Conservation (phyloP, 92 coral and sea anemone species). For the Umimayanthus chanpuru region DNA sequence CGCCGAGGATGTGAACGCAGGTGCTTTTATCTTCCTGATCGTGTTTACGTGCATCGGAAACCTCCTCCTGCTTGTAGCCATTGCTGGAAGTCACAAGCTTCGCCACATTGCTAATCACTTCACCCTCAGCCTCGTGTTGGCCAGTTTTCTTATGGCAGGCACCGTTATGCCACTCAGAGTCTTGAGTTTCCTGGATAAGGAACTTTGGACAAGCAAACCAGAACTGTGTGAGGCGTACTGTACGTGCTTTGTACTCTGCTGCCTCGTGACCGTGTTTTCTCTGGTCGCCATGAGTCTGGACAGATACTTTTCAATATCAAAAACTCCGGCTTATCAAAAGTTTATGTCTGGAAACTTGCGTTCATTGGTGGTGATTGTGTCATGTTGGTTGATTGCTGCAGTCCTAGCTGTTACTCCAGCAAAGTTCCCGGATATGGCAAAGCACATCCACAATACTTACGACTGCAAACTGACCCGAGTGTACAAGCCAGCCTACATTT, state of each 20-base stretch:
- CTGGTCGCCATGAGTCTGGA: conserved; percentile 72
- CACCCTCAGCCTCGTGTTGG: conserved; percentile 65
- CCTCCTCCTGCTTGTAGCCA: conserved; percentile 60
- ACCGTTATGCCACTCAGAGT: conserved; percentile 86
- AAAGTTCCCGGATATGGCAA: conserved; percentile 39
- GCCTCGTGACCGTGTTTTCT: conserved; percentile 73
- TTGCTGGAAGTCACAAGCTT: conserved; percentile 64
- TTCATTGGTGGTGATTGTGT: conserved; percentile 47
- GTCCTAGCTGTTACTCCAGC: conserved; percentile 72
- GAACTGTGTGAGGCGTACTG: conserved; percentile 72
- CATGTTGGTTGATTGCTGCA: conserved; percentile 66
- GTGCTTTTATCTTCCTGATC: conserved; percentile 70
- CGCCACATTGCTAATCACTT: conserved; percentile 67
- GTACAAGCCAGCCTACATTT: conserved; percentile 69
- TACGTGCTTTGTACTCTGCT: conserved; percentile 73
- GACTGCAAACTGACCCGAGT: conserved; percentile 76
- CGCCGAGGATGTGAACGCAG: conserved; percentile 61
- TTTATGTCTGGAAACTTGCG: conserved; percentile 55
- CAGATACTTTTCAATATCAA: conserved; percentile 77
- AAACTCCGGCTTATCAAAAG: conserved; percentile 66
- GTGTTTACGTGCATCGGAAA: conserved; percentile 75
- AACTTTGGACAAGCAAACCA: conserved; percentile 65
- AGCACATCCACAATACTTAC: conserved; percentile 35
- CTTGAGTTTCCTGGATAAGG: conserved; percentile 73
- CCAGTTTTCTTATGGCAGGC: conserved; percentile 77